Evolutionary conservation across 1,140 invertebrate species (phyloP).

Genomic region (Apis dorsata): DNA sequence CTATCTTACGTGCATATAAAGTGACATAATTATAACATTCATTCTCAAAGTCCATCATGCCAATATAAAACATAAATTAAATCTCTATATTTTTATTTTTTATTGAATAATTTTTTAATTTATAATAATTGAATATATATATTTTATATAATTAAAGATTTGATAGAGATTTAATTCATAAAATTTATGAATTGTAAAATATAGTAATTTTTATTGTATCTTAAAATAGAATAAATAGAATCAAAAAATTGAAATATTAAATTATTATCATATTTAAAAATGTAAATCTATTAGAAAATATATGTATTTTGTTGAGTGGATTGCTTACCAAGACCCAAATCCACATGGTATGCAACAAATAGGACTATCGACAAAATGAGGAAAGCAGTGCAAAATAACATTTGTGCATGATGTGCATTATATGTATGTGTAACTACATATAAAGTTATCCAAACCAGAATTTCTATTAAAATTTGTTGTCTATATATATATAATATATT

Average conservation of each 20-base stretch:
- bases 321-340: slow-evolving; percentile 81
- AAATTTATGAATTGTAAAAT: slow-evolving; percentile 47
- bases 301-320: slow-evolving; percentile 76
- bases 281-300: slow-evolving; percentile 70
- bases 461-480: slow-evolving; percentile 21
- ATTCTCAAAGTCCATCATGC: slow-evolving; percentile 72
- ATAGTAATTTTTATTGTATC: slow-evolving; percentile 41
- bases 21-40: slow-evolving; percentile 67
- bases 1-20: slow-evolving; percentile 75
- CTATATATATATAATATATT: no score
- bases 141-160: neutral
- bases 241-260: slow-evolving; percentile 57
- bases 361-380: slow-evolving; percentile 80
- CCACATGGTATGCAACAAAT: slow-evolving; percentile 81
- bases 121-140: neutral
- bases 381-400: slow-evolving; percentile 79
- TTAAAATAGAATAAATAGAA: slow-evolving; percentile 46
- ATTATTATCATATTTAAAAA: slow-evolving; percentile 51
- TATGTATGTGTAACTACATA: slow-evolving; percentile 64
- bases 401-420: slow-evolving; percentile 77
- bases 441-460: slow-evolving; percentile 67
- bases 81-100: slow-evolving; percentile 56
- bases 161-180: slow-evolving; percentile 67
- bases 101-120: neutral
- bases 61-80: slow-evolving; percentile 68